These are phyloP conservation scores for Origma solitaria DNA, from an alignment of 2,113 vertebrate species.

Conservation along the genomic window DNA sequence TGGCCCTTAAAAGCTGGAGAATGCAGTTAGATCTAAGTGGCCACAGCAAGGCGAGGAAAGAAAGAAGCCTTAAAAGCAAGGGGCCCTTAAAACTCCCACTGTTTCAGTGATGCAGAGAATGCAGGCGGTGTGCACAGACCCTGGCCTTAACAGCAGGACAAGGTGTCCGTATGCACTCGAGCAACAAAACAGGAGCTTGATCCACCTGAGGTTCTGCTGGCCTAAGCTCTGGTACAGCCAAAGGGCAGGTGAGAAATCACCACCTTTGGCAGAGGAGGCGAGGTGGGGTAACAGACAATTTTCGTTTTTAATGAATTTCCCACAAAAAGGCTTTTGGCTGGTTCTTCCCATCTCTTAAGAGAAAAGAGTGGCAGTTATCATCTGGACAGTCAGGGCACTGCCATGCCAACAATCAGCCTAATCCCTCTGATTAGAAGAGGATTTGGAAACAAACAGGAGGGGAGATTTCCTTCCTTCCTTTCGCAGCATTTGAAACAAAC, in stretches of 20 bases:
- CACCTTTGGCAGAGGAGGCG: accelerated
- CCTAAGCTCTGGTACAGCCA: not conserved
- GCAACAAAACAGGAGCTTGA: not conserved
- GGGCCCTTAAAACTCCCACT: not conserved
- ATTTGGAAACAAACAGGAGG: not conserved
- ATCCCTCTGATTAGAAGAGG: not conserved
- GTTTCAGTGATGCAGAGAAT: not conserved
- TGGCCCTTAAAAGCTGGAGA: not conserved
- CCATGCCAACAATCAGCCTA: not conserved
- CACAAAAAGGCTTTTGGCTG: not conserved
- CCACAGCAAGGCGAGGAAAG: not conserved
- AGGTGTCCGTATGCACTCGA: not conserved
- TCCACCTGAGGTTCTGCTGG: not conserved
- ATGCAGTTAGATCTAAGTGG: not conserved
- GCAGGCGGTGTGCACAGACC: accelerated
- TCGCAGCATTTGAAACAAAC: not conserved
- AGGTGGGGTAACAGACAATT: not conserved
- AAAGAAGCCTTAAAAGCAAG: not conserved
- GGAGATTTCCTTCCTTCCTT: not conserved
- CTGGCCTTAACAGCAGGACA: not conserved
- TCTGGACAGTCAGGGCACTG: not conserved
- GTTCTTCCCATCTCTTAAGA: not conserved
- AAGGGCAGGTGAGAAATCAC: not conserved
- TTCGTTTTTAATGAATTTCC: not conserved
- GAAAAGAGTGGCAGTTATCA: not conserved